These are phyloP conservation scores for Gorsachius magnificus DNA, from an alignment of 2,797 vertebrate species.

Conservation along the genomic window DNA sequence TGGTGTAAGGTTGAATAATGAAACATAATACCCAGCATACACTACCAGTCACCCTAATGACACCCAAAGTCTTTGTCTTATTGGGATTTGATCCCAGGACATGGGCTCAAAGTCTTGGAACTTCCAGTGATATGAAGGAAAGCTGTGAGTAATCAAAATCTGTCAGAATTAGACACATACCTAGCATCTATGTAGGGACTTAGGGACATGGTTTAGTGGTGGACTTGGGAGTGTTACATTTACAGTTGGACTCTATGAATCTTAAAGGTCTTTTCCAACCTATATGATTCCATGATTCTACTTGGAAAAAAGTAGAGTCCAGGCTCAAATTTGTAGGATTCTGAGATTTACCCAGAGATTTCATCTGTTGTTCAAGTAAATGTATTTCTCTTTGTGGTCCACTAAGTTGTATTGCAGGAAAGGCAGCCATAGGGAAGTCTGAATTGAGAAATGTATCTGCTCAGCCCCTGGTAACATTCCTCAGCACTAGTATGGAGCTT, in stretches of 20 bases:
- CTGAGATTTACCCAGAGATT: not conserved
- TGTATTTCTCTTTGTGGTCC: not conserved
- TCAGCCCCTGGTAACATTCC: not conserved
- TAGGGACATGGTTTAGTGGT: not conserved
- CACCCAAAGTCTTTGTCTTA: not conserved
- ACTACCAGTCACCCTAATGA: not conserved
- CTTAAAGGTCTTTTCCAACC: not conserved
- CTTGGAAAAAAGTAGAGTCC: not conserved
- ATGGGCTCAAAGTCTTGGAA: not conserved
- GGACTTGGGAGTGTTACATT: not conserved
- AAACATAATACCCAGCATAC: not conserved
- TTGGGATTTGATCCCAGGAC: not conserved
- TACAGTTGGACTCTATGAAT: not conserved
- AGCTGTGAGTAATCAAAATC: not conserved
- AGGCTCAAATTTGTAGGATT: not conserved
- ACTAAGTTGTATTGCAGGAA: not conserved
- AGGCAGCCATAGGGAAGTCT: not conserved
- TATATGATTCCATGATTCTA: not conserved
- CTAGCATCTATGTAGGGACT: not conserved
- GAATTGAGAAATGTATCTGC: not conserved
- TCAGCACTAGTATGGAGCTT: not conserved
- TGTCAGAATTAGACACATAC: not conserved
- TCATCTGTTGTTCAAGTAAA: not conserved
- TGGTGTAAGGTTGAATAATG: not conserved
- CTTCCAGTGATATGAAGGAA: not conserved